A percentile compares a stretch with the other conserved stretches of the same genome.
These are phyloP conservation scores for Callocephalon fimbriatum DNA, from an alignment of 2,113 vertebrate species.

Conservation along the genomic window DNA sequence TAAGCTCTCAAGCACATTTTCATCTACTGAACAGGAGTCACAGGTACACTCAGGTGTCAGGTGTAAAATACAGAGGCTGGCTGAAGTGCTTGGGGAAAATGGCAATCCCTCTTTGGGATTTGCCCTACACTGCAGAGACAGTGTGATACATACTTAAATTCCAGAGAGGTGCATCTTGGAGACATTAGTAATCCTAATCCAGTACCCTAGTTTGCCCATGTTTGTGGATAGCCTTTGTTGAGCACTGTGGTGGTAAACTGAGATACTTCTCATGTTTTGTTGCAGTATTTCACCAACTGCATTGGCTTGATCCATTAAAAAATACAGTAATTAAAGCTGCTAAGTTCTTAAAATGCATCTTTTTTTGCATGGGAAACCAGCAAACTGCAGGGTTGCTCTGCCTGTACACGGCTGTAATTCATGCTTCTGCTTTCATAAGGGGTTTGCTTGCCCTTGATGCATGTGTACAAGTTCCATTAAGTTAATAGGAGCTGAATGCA, in stretches of 20 bases:
- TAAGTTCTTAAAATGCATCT: conserved; percentile 31
- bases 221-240: background rate
- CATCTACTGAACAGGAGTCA: background rate
- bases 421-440: background rate
- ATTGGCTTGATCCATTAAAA: background rate
- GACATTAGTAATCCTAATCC: background rate
- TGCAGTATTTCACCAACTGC: background rate
- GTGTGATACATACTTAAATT: background rate
- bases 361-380: background rate
- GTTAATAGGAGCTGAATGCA: conserved; percentile 11
- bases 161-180: background rate
- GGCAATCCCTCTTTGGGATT: background rate
- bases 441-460: conserved; percentile 35
- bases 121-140: background rate
- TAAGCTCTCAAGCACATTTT: background rate
- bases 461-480: conserved; percentile 37
- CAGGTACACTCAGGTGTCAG: background rate
- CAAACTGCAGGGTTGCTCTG: background rate
- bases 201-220: background rate
- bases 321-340: background rate
- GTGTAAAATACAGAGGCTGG: background rate
- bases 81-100: background rate
- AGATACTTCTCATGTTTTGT: background rate
- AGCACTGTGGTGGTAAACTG: background rate
- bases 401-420: conserved; percentile 26